A percentile compares a stretch with the other conserved stretches of the same genome.
phyloP scores from a whole-genome alignment of 2,797 vertebrate genomes.

The Cyclopterus lumpus region DNA sequence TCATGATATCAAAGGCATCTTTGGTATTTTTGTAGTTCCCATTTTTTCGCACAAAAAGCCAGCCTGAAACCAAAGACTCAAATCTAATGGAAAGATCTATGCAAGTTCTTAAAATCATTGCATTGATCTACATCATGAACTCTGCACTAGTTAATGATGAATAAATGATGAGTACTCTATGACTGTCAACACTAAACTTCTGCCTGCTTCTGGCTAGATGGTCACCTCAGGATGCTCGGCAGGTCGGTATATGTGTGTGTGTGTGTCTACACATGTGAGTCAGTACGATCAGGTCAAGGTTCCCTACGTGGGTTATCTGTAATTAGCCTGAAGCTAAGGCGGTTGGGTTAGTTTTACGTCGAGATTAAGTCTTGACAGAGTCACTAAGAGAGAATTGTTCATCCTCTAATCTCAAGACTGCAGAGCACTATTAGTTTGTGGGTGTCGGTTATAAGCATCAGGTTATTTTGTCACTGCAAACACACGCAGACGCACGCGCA shows the following conservation, averaged over 20 bases:
- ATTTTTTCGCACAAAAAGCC: no score
- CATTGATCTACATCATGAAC: not conserved
- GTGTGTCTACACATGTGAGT: not conserved
- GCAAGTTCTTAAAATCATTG: not conserved
- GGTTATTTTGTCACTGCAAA: conserved; percentile 17
- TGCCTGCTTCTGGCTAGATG: not conserved
- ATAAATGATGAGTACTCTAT: not conserved
- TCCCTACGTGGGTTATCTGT: conserved; percentile 56
- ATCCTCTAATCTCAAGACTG: conserved; percentile 6
- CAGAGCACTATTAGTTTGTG: conserved; percentile 27
- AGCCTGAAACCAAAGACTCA: not conserved
- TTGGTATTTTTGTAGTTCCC: not conserved
- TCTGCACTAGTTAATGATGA: not conserved
- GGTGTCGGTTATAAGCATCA: conserved; percentile 9
- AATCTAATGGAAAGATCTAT: not conserved
- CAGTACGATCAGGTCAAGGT: conserved; percentile 13
- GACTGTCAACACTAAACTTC: not conserved
- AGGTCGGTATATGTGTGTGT: not conserved
- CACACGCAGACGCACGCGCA: not conserved
- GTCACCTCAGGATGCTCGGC: not conserved
- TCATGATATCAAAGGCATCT: not conserved
- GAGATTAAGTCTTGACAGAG: conserved; percentile 31
- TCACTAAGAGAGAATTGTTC: not conserved
- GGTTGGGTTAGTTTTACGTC: conserved; percentile 33
- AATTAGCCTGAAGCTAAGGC: conserved; percentile 53